These are phyloP conservation scores for Sminthurides bifidus DNA, from an alignment of 1,140 invertebrate species.

Conservation along the genomic window DNA sequence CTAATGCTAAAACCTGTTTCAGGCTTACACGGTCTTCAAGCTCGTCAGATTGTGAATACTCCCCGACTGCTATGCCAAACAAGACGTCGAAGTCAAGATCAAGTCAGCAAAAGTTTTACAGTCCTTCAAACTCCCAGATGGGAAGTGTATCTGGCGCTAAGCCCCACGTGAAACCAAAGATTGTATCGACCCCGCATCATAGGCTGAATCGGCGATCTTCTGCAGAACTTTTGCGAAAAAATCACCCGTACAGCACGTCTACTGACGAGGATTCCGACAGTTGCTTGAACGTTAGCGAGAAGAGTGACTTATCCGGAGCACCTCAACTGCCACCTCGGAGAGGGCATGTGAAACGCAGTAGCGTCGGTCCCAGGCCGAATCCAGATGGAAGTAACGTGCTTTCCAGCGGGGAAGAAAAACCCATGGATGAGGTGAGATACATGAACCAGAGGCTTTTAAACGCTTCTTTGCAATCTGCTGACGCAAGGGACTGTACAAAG, in stretches of 20 bases:
- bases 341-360: conserved; percentile 25
- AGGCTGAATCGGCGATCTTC: conserved; percentile 36
- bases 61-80: conserved; percentile 10
- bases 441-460: conserved; percentile 8
- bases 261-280: conserved; percentile 35
- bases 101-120: conserved; percentile 11
- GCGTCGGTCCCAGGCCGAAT: conserved; percentile 31
- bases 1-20: too few species aligned
- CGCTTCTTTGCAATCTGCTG: background rate
- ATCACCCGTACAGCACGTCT: conserved; percentile 35
- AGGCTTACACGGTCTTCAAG: conserved; percentile 27
- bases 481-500: conserved; percentile 1
- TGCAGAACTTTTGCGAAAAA: conserved; percentile 31
- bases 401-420: conserved; percentile 27
- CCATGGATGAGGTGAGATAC: conserved; percentile 28
- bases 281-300: conserved; percentile 35
- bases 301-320: conserved; percentile 33
- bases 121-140: too few species aligned
- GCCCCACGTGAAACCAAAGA: conserved; percentile 3
- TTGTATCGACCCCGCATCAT: conserved; percentile 10
- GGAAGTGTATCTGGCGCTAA: too few species aligned
- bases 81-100: conserved; percentile 14
- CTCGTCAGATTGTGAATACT: conserved; percentile 28
- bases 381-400: conserved; percentile 28
- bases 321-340: conserved; percentile 25